These are phyloP conservation scores for Ennomos erosarius DNA, from an alignment of 2,888 invertebrate species.

Conservation along the genomic window DNA sequence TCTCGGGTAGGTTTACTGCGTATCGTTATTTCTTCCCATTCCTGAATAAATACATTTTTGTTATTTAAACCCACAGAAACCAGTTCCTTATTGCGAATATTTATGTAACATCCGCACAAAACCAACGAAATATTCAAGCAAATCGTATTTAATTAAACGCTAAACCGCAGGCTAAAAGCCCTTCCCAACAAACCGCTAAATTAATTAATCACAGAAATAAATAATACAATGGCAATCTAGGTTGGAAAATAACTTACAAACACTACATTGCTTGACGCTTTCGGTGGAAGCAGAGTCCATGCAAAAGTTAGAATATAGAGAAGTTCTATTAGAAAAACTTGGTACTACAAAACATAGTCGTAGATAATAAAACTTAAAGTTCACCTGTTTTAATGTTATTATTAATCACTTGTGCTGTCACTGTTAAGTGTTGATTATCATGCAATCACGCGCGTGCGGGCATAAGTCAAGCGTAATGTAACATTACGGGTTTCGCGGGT, in stretches of 20 bases:
- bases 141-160: slow-evolving; percentile 26
- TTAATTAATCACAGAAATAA: slow-evolving; percentile 20
- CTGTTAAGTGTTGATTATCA: slow-evolving; percentile 67
- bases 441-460: slow-evolving; percentile 70
- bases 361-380: slow-evolving; percentile 60
- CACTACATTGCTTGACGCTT: slow-evolving; percentile 29
- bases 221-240: slow-evolving; percentile 6
- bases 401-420: slow-evolving; percentile 75
- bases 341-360: slow-evolving; percentile 58
- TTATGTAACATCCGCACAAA: slow-evolving; percentile 6
- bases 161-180: slow-evolving; percentile 19
- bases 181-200: slow-evolving; percentile 11
- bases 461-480: slow-evolving; percentile 51
- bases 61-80: slow-evolving; percentile 9
- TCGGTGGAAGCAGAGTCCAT: slow-evolving; percentile 37
- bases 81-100: slow-evolving; percentile 1
- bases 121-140: slow-evolving; percentile 19
- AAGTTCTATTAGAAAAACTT: slow-evolving; percentile 49
- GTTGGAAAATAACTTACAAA: slow-evolving; percentile 29
- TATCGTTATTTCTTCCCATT: slow-evolving; percentile 20
- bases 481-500: slow-evolving; percentile 42
- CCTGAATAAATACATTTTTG: slow-evolving; percentile 9
- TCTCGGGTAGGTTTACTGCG: background rate
- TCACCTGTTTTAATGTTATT: slow-evolving; percentile 74
- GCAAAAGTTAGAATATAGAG: slow-evolving; percentile 40